Conservation (phyloP, 2,797 vertebrate genomes). For the Darevskia mixta region DNA sequence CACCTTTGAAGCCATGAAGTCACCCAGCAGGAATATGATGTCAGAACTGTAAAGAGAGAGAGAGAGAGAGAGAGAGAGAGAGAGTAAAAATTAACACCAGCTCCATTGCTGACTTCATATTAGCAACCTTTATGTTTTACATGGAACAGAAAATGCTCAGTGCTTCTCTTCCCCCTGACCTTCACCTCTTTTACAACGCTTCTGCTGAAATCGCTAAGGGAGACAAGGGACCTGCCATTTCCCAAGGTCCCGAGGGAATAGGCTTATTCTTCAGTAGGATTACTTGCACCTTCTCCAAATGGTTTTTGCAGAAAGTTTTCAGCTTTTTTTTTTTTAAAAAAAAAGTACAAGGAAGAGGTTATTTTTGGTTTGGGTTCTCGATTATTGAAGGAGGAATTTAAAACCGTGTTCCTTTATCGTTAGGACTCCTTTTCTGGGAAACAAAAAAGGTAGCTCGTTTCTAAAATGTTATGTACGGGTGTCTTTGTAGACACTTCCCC, state of each 20-base stretch:
- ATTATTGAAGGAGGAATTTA: conserved; percentile 40
- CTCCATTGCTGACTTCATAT: conserved; percentile 62
- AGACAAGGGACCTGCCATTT: conserved; percentile 60
- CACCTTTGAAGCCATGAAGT: conserved; percentile 73
- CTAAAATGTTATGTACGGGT: not conserved
- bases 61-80: no score
- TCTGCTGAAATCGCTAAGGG: conserved; percentile 68
- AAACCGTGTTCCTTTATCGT: conserved; percentile 47
- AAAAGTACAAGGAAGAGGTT: not conserved
- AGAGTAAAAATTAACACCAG: conserved; percentile 60
- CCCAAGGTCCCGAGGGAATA: conserved; percentile 65
- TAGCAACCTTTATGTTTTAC: conserved; percentile 71
- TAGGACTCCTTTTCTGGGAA: conserved; percentile 61
- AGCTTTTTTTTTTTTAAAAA: conserved; percentile 62
- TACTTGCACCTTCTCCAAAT: conserved; percentile 74
- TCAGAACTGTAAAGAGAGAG: conserved; percentile 76
- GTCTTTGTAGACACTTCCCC: not conserved
- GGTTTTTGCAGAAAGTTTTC: conserved; percentile 71
- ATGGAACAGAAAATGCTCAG: conserved; percentile 75
- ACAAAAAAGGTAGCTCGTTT: conserved; percentile 32
- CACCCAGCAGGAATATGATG: conserved; percentile 73
- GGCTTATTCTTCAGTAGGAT: conserved; percentile 71
- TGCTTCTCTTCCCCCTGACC: conserved; percentile 69
- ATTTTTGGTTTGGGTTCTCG: not conserved
- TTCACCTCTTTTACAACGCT: conserved; percentile 66